Base-by-base conservation (phyloP, 2,888 invertebrate species). In the Heliconius aoede region DNA sequence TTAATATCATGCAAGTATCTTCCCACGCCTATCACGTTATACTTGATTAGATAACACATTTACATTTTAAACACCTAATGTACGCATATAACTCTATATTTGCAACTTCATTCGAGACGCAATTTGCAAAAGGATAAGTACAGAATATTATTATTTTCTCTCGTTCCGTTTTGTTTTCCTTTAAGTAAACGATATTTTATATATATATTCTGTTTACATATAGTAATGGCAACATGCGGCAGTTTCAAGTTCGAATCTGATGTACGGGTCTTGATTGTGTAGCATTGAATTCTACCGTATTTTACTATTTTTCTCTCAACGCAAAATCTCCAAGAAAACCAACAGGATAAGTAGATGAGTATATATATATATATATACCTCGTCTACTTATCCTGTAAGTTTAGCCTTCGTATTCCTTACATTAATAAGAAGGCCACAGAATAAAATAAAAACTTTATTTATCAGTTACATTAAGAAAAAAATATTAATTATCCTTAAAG, bases 1-100 rank as follows among this genome's bases (percentile, higher is more conserved):
- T 65, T 64, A 13, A 51, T 32, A 64, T 51, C n/a, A 21, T 24
- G 69, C 58, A 69, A 61, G 69, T 75, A 75, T 62, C 75, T 71
- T 62, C 62, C 69, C 26, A 68, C 40, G 26, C 51, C 51, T 18
- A 69, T 71, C 62, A 68, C 75, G 24, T 28, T 75, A 40, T 32
- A 71, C 69, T 28, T 61, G 58, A 67, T 58, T 58, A 36, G 36
- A 28, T 28, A 30, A 28, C 36, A n/a, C 67, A 58, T 74, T 60
- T 60, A 60, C 68, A 68, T 68, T 18, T 60, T 58, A 40, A 74
- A 61, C 58, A 46, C 40, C 5, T 26, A 36, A 36, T n/a, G n/a
- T 64, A 28, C n/a, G 26, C 55, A 58, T 28, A 8, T 67, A 68
- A 55, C 58, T 40, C n/a, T 58, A 36, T 28, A 58, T 58, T 40